Percentiles rank a stretch among this genome's conserved stretches.
Evolutionary conservation across 2,888 invertebrate genomes (phyloP).

Genomic region (Sussaba pulchella): DNA sequence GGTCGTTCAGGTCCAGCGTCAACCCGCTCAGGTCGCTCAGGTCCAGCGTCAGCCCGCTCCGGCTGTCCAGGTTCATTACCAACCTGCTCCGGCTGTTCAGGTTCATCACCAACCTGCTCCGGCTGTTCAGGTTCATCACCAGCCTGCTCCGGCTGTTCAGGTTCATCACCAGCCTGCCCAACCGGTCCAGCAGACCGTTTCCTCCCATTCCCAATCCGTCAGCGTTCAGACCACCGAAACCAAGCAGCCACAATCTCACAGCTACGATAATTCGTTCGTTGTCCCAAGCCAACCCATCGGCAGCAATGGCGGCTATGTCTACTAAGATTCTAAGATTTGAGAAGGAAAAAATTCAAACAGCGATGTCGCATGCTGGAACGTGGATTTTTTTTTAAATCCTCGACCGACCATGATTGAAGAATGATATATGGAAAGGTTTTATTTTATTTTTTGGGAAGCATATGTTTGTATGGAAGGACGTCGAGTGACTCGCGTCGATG

Average conservation of each 20-base stretch:
- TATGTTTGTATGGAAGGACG: not conserved
- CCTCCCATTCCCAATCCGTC: slow-evolving; percentile 59
- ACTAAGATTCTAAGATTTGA: slow-evolving; percentile 67
- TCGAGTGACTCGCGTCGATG: not conserved
- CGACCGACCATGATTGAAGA: too few species aligned
- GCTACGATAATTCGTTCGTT: not conserved
- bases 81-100: too few species aligned
- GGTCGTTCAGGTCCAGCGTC: too few species aligned
- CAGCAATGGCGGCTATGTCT: slow-evolving; percentile 80
- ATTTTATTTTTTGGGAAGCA: too few species aligned
- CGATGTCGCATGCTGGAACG: too few species aligned
- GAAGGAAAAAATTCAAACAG: too few species aligned
- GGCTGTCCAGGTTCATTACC: too few species aligned
- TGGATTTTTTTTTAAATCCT: too few species aligned
- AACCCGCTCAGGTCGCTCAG: slow-evolving; percentile 16
- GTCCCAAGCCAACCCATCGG: slow-evolving; percentile 68
- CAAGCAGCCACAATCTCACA: not conserved
- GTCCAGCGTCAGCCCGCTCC: slow-evolving; percentile 1
- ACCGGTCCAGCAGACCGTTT: not conserved
- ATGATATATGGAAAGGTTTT: too few species aligned
- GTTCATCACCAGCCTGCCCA: not conserved
- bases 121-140: not conserved
- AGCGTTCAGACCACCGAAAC: slow-evolving; percentile 65
- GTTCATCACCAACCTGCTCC: not conserved
- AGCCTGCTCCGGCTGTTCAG: too few species aligned